Conservation (phyloP, 2,797 vertebrate genomes). For the Garrulus glandarius region DNA sequence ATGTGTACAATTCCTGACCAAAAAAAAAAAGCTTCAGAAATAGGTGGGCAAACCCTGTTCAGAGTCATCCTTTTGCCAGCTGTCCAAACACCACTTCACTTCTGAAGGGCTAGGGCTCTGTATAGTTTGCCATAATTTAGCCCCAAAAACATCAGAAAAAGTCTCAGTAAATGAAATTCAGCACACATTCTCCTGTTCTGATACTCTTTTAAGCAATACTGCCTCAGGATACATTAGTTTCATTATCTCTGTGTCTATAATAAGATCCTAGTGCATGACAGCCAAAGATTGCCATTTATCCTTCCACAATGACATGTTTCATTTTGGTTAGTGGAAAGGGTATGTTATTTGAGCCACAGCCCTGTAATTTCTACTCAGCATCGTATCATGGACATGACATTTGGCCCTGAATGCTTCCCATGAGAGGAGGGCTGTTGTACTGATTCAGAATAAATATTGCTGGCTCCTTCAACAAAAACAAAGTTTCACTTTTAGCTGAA, state of each 20-base stretch:
- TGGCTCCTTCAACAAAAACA: background rate
- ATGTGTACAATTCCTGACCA: background rate
- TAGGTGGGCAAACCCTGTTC: background rate
- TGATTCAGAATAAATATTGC: background rate
- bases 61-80: background rate
- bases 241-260: slow-evolving; percentile 61
- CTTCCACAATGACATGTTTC: slow-evolving; percentile 41
- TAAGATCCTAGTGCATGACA: slow-evolving; percentile 42
- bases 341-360: background rate
- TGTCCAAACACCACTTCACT: background rate
- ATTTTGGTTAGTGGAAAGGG: slow-evolving; percentile 20
- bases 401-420: background rate
- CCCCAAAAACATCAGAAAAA: background rate
- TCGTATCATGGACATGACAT: background rate
- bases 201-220: slow-evolving; percentile 48
- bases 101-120: background rate
- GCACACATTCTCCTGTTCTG: slow-evolving; percentile 21
- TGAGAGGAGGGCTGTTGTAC: background rate
- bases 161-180: slow-evolving; percentile 33
- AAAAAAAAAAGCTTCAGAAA: background rate
- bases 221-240: slow-evolving; percentile 64
- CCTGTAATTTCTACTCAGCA: background rate
- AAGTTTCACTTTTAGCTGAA: background rate
- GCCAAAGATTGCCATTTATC: slow-evolving; percentile 53
- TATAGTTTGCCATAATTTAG: background rate